These are phyloP conservation scores for Leptopterna dolabrata DNA, from an alignment of 2,888 invertebrate genomes.

Conservation along the genomic window DNA sequence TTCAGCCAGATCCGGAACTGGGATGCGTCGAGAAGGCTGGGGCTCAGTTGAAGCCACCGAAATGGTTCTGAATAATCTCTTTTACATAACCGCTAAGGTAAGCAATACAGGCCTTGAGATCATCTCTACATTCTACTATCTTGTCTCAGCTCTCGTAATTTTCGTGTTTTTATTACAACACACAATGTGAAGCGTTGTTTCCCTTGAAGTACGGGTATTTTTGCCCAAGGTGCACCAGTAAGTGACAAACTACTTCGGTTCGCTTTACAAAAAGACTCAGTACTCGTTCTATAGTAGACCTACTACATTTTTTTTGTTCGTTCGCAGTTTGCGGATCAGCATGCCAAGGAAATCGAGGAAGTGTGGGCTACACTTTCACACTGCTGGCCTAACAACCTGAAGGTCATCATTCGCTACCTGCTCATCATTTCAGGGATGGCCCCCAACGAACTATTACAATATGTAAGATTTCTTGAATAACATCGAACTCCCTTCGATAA, in stretches of 20 bases:
- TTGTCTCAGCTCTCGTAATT: neutral
- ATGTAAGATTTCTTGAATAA: constrained; percentile 74
- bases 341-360: constrained; percentile 94
- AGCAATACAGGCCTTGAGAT: constrained; percentile 31
- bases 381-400: constrained; percentile 97
- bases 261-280: too few relatives aligned
- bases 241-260: too few relatives aligned
- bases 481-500: too few relatives aligned
- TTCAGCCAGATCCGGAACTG: constrained; percentile 70
- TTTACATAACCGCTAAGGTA: constrained; percentile 97
- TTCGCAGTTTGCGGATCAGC: constrained; percentile 89
- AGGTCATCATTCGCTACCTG: constrained; percentile 94
- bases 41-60: constrained; percentile 99
- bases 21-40: constrained; percentile 88
- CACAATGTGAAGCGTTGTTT: neutral
- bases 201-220: neutral
- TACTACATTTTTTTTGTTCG: too few relatives aligned
- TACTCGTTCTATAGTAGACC: too few relatives aligned
- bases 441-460: constrained; percentile 91
- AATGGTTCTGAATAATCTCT: constrained; percentile 98
- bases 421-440: constrained; percentile 97
- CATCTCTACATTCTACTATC: neutral
- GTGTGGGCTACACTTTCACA: constrained; percentile 96
- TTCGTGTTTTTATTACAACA: neutral
- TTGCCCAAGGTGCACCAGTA: too few relatives aligned